Evolutionary conservation across 2,113 vertebrate genomes (phyloP), one percentile per base, ranked within the genome.

Genomic region (Lichenostomus cassidix): DNA sequence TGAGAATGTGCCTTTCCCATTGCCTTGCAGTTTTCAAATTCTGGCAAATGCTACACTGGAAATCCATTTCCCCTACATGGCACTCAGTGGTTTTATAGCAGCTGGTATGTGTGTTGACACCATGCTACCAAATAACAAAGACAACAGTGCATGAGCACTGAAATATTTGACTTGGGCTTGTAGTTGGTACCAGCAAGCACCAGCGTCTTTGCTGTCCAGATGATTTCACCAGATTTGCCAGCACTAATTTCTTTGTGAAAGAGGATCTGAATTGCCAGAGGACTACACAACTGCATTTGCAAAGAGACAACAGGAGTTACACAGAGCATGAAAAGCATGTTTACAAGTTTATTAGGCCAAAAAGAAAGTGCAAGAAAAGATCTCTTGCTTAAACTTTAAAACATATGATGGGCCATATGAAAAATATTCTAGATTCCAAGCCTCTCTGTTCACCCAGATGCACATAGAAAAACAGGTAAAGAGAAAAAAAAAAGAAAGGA

Each of bases 321-420:
- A 75, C 20, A 62, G 74, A 92, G 73, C 81, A 85, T 79, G 84
- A 91, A 93, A 94, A 79, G 83, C 77, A 87, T 8, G 53, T 90
- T 93, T 59, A 71, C 62, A 92, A 90, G 83, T 97, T 96, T 96
- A 96, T 96, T 96, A 92, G 93, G 88, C 52, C 6, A 79, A 70
- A 84, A 92, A 50, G 63, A 42, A 86, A 44, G 13, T 33, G 56
- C 58, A 84, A 67, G 65, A 83, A n/a, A 77, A 84, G 39, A 69
- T 37, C 31, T 88, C 87, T 93, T 90, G 87, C 69, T 86, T 87
- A 14, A 90, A 80, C 49, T 87, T 52, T 53, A 71, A 91, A 91
- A 78, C n/a, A 56, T 42, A 83, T 5, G 22, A 75, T 27, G 73
- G 83, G 56, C 69, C 65, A 78, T 35, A 44, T 82, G 67, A 91